Evolutionary conservation across 2,888 invertebrate genomes (phyloP).

Genomic region (Lissonota sp.): DNA sequence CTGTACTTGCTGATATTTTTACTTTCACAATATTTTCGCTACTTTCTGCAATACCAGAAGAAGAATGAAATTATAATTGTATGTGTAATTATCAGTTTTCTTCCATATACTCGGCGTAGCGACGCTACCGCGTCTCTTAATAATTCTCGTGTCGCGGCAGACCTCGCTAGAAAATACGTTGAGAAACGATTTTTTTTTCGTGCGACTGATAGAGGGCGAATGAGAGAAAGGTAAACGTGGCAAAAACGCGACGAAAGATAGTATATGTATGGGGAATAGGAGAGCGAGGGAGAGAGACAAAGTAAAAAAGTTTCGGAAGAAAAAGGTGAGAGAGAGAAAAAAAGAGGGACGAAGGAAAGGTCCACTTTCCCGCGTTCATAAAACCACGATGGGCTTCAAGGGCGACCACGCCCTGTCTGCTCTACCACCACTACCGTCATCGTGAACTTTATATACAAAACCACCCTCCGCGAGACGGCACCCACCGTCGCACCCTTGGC

Average conservation of each 20-base stretch:
- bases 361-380: slow-evolving; percentile 71
- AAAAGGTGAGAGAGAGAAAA: slow-evolving; percentile 44
- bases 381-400: slow-evolving; percentile 77
- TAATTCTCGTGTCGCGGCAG: background rate
- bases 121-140: no score
- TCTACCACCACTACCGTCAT: slow-evolving; percentile 60
- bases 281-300: slow-evolving; percentile 44
- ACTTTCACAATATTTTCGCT: no score
- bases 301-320: slow-evolving; percentile 23
- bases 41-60: no score
- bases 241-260: slow-evolving; percentile 31
- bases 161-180: slow-evolving; percentile 12
- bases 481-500: slow-evolving; percentile 64
- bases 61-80: no score
- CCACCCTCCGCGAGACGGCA: slow-evolving; percentile 64
- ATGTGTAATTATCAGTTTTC: no score
- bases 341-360: slow-evolving; percentile 68
- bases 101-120: no score
- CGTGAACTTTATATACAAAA: slow-evolving; percentile 35
- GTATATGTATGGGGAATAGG: slow-evolving; percentile 38
- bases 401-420: slow-evolving; percentile 83
- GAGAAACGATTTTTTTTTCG: slow-evolving; percentile 16
- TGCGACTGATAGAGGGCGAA: background rate
- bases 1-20: no score
- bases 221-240: slow-evolving; percentile 42